Conservation (phyloP, 1,140 invertebrate genomes). For the Monochamus saltuarius region DNA sequence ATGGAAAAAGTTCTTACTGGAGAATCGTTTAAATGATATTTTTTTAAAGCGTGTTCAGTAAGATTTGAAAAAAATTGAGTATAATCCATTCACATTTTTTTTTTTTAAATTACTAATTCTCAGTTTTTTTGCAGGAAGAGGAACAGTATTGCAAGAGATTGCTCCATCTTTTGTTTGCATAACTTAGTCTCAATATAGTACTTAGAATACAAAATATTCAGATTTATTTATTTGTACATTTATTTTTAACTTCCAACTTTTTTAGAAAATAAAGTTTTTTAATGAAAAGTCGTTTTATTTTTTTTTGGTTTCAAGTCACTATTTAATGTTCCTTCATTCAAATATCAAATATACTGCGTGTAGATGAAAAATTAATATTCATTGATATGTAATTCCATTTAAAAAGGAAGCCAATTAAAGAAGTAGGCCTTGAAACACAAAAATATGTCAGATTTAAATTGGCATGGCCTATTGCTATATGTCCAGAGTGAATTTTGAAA, state of each 20-base stretch:
- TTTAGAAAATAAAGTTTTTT: constrained; percentile 28
- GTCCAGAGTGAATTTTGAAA: no score
- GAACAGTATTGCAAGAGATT: constrained; percentile 21
- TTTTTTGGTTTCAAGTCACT: constrained; percentile 15
- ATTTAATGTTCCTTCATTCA: no score
- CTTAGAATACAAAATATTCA: not conserved
- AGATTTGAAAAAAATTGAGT: not conserved
- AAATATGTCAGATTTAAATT: no score
- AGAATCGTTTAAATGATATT: no score
- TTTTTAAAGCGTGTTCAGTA: constrained; percentile 5
- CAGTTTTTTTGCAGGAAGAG: constrained; percentile 22
- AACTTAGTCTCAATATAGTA: not conserved
- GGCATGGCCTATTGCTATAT: no score
- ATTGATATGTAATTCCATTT: no score
- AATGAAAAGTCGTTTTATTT: constrained; percentile 22
- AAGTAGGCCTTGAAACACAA: no score
- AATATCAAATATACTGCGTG: no score
- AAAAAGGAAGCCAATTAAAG: no score
- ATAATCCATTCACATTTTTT: no score
- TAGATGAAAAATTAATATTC: not conserved
- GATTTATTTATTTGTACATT: not conserved
- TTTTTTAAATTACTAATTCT: not conserved
- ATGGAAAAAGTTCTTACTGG: no score
- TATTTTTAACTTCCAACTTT: constrained; percentile 6
- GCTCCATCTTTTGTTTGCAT: constrained; percentile 10